Base-by-base conservation (phyloP, 2,113 vertebrate species). In the Fulmarus glacialis region DNA sequence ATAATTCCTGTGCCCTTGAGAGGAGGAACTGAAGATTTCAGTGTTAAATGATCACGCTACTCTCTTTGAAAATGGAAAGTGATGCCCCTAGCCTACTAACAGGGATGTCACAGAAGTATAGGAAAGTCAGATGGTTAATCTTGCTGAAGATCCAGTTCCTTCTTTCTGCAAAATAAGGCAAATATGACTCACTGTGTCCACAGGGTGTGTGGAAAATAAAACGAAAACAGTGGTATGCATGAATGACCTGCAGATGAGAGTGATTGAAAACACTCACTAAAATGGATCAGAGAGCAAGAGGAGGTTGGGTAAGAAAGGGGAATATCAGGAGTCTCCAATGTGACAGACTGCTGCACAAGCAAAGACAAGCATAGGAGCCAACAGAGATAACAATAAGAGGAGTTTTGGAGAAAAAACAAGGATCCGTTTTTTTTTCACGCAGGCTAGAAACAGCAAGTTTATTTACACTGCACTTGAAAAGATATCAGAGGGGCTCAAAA, bases 161-260 rank as follows among this genome's bases (percentile, higher is more conserved):
- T 94, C 85, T 3, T 90, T 82, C 86, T 75, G 72, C 40, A 64
- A 93, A 93, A 92, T 38, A 86, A 50, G 82, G 89, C 86, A 94
- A 92, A 63, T 83, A 50, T 96, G 94, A 96, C 75, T 94, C 83
- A 90, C 38, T 32, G 52, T 42, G 47, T 75, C 86, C 80, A 79
- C 63, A 56, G 86, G 80, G 64, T 45, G 68, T 15, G 68, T 0
- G 30, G 73, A 94, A 95, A 95, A 95, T 79, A 92, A 95, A 95
- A 92, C 0, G 0, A 78, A 90, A 91, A 38, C 73, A 23, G 2
- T 36, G 60, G 63, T 52, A 89, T 79, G 94, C 92, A 84, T 38
- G 60, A 92, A 82, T 78, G 81, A 87, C 80, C 89, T 87, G 86
- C 63, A 74, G 89, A 90, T 27, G n/a, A 74, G 68, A 80, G 64